Evolutionary conservation across 2,113 vertebrate genomes (phyloP).

Genomic region (Ceyx margarethae): DNA sequence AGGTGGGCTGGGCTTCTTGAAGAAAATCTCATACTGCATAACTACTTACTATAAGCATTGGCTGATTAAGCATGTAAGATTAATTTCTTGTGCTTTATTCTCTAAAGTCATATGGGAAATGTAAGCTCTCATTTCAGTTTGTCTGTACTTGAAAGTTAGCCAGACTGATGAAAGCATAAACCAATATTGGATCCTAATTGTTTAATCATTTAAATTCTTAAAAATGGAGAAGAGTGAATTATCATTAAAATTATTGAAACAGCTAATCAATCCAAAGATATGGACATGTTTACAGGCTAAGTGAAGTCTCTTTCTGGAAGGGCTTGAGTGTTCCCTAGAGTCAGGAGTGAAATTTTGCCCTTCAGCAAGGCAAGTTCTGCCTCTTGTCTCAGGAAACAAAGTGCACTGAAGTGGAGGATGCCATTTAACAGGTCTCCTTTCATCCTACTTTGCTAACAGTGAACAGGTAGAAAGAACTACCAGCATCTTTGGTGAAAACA

Average conservation of each 20-base stretch:
- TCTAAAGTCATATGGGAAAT: not conserved
- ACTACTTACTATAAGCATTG: constrained; percentile 67
- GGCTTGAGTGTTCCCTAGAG: not conserved
- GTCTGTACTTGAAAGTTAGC: not conserved
- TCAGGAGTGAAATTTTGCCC: not conserved
- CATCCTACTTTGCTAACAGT: not conserved
- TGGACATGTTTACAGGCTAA: not conserved
- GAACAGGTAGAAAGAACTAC: rapidly evolving
- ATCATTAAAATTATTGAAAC: not conserved
- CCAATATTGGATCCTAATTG: not conserved
- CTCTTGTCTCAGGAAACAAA: not conserved
- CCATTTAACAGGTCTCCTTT: not conserved
- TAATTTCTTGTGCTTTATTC: not conserved
- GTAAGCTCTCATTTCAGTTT: not conserved
- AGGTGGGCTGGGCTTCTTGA: constrained; percentile 76
- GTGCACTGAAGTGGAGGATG: not conserved
- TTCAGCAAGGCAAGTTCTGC: not conserved
- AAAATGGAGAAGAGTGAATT: not conserved
- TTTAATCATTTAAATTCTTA: not conserved
- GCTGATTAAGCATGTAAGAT: constrained; percentile 32
- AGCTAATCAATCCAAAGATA: not conserved
- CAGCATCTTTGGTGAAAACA: not conserved
- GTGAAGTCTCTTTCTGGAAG: not conserved
- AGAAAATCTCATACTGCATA: constrained; percentile 73
- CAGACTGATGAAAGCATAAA: not conserved